Percentiles rank a stretch among this genome's conserved stretches.
phyloP scores from a whole-genome alignment of 2,888 invertebrate species.

The Pherbina coryleti region DNA sequence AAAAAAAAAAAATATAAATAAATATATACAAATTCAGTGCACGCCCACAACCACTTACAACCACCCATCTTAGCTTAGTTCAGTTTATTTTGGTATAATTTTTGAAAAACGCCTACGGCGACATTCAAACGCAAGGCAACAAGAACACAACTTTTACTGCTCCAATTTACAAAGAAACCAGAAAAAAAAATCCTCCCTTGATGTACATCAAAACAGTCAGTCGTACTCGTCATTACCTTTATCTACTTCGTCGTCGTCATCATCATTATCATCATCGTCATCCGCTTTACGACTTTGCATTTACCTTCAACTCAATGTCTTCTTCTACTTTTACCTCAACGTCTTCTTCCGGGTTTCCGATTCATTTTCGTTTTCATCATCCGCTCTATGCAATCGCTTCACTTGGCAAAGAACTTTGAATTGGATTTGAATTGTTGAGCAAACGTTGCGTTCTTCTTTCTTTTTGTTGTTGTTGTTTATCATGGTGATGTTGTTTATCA shows the following conservation, averaged over 20 bases:
- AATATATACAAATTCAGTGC: slow-evolving; percentile 25
- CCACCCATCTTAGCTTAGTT: slow-evolving; percentile 24
- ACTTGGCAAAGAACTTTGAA: slow-evolving; percentile 33
- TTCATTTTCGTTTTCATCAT: slow-evolving; percentile 3
- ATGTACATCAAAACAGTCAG: neutral
- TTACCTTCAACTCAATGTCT: neutral
- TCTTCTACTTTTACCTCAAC: neutral
- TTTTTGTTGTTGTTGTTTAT: neutral
- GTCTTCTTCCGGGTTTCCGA: neutral
- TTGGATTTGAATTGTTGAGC: slow-evolving; percentile 24
- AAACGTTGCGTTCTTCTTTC: neutral
- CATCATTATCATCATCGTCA: neutral
- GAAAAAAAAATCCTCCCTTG: neutral
- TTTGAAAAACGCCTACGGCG: slow-evolving; percentile 62
- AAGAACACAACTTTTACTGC: slow-evolving; percentile 44
- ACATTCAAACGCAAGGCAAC: slow-evolving; percentile 61
- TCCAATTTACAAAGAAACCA: neutral
- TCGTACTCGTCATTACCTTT: slow-evolving; percentile 15
- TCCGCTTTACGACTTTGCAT: neutral
- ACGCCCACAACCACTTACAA: slow-evolving; percentile 22
- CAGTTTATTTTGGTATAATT: slow-evolving; percentile 59
- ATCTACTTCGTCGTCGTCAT: neutral
- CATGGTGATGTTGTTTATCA: neutral
- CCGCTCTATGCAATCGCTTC: slow-evolving; percentile 14
- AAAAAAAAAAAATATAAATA: slow-evolving; percentile 12